Conservation (phyloP, 1,140 invertebrate species). For the Dreissena rostriformis region DNA sequence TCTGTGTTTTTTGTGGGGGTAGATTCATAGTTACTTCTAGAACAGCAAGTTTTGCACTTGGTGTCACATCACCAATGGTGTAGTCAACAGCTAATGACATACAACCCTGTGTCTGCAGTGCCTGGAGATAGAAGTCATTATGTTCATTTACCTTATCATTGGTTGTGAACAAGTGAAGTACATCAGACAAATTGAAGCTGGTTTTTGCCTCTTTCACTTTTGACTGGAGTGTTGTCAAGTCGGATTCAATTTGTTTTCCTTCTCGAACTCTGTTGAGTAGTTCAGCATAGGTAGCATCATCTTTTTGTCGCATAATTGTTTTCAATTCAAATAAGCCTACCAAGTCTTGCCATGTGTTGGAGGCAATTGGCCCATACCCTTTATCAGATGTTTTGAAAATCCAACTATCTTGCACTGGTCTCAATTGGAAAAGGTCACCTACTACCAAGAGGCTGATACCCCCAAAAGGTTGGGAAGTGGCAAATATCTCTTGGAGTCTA, state of each 20-base stretch:
- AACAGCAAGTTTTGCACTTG: slow-evolving; percentile 2
- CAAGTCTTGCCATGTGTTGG: slow-evolving; percentile 9
- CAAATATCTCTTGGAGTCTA: slow-evolving; percentile 50
- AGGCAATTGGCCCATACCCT: slow-evolving; percentile 8
- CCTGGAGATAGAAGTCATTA: slow-evolving; percentile 5
- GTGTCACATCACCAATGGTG: slow-evolving; percentile 8
- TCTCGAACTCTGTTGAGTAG: slow-evolving; percentile 21
- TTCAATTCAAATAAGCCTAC: slow-evolving; percentile 21
- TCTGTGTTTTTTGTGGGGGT: slow-evolving; percentile 38
- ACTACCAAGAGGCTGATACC: not conserved
- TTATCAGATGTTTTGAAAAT: not conserved
- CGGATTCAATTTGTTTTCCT: slow-evolving; percentile 26
- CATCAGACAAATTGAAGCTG: not conserved
- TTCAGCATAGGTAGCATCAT: slow-evolving; percentile 39
- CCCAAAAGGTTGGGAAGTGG: no score
- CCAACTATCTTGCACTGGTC: not conserved
- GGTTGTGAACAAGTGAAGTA: slow-evolving; percentile 36
- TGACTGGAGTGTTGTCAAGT: slow-evolving; percentile 7
- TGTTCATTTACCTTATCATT: slow-evolving; percentile 50
- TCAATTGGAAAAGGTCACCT: not conserved
- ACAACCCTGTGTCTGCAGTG: not conserved
- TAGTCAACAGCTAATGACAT: slow-evolving; percentile 16
- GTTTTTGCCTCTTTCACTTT: slow-evolving; percentile 3
- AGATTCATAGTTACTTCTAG: slow-evolving; percentile 14
- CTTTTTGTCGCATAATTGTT: slow-evolving; percentile 50